Evolutionary conservation across 2,113 vertebrate species (phyloP).

Genomic region (Gallinago jamesoni): DNA sequence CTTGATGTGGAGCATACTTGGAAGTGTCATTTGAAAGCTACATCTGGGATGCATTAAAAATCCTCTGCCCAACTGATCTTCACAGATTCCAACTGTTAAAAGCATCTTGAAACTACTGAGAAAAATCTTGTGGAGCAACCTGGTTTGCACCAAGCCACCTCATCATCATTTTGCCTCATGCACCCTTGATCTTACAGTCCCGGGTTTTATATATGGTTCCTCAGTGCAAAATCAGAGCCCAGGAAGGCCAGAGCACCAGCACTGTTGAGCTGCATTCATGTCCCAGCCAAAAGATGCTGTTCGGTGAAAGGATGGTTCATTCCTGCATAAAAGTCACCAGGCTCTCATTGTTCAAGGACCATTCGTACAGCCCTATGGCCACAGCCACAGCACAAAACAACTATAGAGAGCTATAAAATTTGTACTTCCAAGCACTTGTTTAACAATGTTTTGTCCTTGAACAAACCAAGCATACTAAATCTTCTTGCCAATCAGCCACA

Average conservation of each 20-base stretch:
- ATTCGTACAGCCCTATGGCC: not conserved
- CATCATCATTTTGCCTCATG: not conserved
- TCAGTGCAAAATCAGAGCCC: not conserved
- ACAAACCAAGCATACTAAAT: not conserved
- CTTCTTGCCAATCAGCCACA: not conserved
- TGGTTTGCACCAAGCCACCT: not conserved
- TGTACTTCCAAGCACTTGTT: not conserved
- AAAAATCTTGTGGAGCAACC: not conserved
- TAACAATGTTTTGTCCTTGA: not conserved
- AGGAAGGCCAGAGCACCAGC: fast-evolving
- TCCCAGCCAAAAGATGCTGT: not conserved
- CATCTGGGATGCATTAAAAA: not conserved
- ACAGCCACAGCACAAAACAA: not conserved
- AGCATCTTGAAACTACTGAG: not conserved
- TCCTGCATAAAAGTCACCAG: not conserved
- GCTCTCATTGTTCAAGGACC: not conserved
- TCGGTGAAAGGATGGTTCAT: not conserved
- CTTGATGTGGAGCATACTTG: not conserved
- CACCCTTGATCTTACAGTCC: not conserved
- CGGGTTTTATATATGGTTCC: not conserved
- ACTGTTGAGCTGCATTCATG: not conserved
- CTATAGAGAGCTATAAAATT: not conserved
- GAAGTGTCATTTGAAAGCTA: not conserved
- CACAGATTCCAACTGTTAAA: not conserved
- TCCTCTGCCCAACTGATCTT: not conserved